Percentiles rank a stretch among this genome's conserved stretches.
These are phyloP conservation scores for Drosophila cognata DNA, from an alignment of 2,888 invertebrate genomes.

Conservation along the genomic window DNA sequence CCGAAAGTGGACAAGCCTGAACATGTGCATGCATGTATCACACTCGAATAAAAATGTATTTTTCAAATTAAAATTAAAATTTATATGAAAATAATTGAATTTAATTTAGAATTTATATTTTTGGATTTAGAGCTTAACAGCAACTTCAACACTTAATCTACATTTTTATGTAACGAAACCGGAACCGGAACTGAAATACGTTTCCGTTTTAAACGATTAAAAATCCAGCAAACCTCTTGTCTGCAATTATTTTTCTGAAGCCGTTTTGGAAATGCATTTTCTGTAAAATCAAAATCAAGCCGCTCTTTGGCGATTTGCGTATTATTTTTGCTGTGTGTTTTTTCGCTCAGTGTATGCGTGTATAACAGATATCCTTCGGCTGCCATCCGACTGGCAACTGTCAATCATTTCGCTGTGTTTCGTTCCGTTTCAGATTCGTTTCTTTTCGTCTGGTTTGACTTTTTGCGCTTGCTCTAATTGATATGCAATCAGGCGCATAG, in stretches of 20 bases:
- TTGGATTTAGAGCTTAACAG: too few species aligned
- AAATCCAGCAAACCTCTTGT: background rate
- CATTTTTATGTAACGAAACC: background rate
- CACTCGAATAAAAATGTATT: background rate
- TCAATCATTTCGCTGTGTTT: constrained; percentile 78
- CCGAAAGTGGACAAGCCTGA: constrained; percentile 37
- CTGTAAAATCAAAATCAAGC: background rate
- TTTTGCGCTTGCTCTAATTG: constrained; percentile 79
- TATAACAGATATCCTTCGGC: constrained; percentile 11
- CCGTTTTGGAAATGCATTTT: background rate
- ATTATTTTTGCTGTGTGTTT: background rate
- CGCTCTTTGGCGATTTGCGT: background rate
- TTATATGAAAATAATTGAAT: too few species aligned
- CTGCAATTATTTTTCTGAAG: too few species aligned
- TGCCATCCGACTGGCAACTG: constrained; percentile 74
- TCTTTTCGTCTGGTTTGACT: constrained; percentile 67
- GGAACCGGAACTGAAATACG: background rate
- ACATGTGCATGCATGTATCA: background rate
- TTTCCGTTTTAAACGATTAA: too few species aligned
- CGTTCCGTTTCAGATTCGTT: constrained; percentile 61
- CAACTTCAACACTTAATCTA: background rate
- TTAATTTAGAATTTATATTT: too few species aligned
- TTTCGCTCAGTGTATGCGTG: background rate
- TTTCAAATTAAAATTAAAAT: background rate
- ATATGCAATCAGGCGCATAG: constrained; percentile 75